Conservation (phyloP, 2,113 vertebrate genomes). For the Lota lota region DNA sequence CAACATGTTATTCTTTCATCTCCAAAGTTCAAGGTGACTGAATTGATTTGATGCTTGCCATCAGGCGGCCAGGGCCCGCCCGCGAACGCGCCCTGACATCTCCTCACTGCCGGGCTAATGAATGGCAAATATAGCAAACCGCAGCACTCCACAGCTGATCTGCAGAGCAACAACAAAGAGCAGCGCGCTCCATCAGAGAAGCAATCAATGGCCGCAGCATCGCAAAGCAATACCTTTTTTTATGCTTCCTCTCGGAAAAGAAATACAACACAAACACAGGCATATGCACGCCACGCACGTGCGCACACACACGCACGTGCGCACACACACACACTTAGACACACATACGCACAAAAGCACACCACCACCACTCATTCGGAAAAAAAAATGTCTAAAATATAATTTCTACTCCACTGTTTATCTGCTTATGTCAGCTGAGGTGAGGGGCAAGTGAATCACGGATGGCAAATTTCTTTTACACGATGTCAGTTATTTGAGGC, state of each 20-base stretch:
- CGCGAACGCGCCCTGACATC: conserved; percentile 35
- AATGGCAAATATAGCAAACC: conserved; percentile 51
- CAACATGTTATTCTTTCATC: conserved; percentile 60
- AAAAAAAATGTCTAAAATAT: background rate
- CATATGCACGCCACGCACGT: too few species aligned
- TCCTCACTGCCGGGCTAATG: conserved; percentile 49
- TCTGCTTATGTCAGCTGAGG: conserved; percentile 43
- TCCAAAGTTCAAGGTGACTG: conserved; percentile 65
- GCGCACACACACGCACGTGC: too few species aligned
- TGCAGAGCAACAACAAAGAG: conserved; percentile 40
- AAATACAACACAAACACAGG: too few species aligned
- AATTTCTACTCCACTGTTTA: conserved; percentile 47
- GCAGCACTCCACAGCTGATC: conserved; percentile 49
- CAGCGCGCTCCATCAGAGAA: conserved; percentile 35
- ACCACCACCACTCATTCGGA: background rate
- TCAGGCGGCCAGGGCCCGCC: conserved; percentile 35
- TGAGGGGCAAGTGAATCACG: conserved; percentile 39
- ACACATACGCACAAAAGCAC: conserved; percentile 2
- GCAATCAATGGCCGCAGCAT: conserved; percentile 48
- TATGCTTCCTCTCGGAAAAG: background rate
- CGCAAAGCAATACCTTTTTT: conserved; percentile 36
- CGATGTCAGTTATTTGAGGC: conserved; percentile 47
- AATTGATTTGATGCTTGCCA: conserved; percentile 57
- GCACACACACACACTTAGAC: background rate
- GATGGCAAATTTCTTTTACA: conserved; percentile 30